A percentile compares a stretch with the other conserved stretches of the same genome.
Conservation (phyloP, 1,140 invertebrate genomes). For the Platyscapa corneri region DNA sequence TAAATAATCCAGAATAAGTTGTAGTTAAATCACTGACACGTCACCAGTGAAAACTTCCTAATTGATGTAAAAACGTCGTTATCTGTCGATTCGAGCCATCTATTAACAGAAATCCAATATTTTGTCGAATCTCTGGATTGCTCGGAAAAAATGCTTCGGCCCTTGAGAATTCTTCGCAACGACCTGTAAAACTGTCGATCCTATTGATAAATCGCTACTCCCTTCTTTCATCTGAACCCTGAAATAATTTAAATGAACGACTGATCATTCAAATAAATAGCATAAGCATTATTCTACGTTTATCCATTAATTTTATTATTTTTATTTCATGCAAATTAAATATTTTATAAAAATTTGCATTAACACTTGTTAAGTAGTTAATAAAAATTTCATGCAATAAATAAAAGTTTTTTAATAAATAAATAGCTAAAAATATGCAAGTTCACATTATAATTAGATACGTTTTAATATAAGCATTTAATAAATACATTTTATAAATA, state of each 20-base stretch:
- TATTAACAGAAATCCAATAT: slow-evolving; percentile 72
- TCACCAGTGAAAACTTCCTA: slow-evolving; percentile 52
- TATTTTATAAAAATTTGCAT: not conserved
- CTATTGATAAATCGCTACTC: slow-evolving; percentile 62
- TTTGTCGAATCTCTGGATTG: slow-evolving; percentile 65
- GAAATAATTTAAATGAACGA: slow-evolving; percentile 30
- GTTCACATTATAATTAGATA: too few species aligned
- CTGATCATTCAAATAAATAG: not conserved
- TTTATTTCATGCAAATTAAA: not conserved
- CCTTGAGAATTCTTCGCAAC: slow-evolving; percentile 63
- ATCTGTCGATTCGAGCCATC: slow-evolving; percentile 62
- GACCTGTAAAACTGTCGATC: slow-evolving; percentile 70
- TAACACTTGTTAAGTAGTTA: not conserved
- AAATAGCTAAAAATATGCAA: too few species aligned
- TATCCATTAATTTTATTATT: too few species aligned
- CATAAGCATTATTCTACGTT: too few species aligned
- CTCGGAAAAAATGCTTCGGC: slow-evolving; percentile 66
- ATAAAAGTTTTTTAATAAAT: too few species aligned
- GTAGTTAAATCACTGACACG: not conserved
- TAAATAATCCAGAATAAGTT: not conserved
- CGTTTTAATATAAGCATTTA: too few species aligned
- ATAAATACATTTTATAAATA: too few species aligned
- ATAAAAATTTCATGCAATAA: too few species aligned
- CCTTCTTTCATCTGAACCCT: slow-evolving; percentile 67
- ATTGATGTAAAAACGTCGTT: slow-evolving; percentile 69